A percentile compares a stretch with the other conserved stretches of the same genome.
Conservation (phyloP, 2,888 invertebrate species). For the Drosophila multiciliata region DNA sequence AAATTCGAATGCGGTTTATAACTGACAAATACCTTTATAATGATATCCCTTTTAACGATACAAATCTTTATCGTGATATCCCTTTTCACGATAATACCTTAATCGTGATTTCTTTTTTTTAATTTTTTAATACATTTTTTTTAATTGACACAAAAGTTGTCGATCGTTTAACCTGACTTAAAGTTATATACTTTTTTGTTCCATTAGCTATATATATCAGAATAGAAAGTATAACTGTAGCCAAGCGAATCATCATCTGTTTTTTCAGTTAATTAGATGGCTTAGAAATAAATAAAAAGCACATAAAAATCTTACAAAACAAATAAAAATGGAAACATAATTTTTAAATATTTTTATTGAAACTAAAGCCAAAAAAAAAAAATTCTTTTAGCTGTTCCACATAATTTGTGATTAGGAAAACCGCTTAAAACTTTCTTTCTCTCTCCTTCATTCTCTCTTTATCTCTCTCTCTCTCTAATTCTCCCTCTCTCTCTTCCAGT, state of each 20-base stretch:
- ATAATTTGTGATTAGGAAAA: not conserved
- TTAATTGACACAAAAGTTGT: no score
- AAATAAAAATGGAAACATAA: not conserved
- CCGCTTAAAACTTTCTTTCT: not conserved
- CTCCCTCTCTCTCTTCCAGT: constrained; percentile 79
- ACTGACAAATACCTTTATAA: no score
- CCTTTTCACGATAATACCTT: no score
- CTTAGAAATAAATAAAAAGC: not conserved
- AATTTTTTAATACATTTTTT: no score
- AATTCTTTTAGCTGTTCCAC: no score
- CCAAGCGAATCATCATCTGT: not conserved
- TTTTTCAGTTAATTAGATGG: not conserved
- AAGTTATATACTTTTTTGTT: not conserved
- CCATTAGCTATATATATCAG: not conserved
- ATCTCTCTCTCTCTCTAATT: not conserved
- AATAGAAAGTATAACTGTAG: not conserved
- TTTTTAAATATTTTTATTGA: not conserved
- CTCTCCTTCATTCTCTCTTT: not conserved
- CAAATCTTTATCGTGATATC: no score
- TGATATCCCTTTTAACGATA: no score
- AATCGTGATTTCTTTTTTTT: no score
- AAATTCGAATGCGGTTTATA: not conserved
- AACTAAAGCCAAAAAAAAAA: no score
- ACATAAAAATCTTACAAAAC: no score
- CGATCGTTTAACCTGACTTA: no score